phyloP scores from a whole-genome alignment of 2,797 vertebrate species.

The Oreonectes daqikongensis region DNA sequence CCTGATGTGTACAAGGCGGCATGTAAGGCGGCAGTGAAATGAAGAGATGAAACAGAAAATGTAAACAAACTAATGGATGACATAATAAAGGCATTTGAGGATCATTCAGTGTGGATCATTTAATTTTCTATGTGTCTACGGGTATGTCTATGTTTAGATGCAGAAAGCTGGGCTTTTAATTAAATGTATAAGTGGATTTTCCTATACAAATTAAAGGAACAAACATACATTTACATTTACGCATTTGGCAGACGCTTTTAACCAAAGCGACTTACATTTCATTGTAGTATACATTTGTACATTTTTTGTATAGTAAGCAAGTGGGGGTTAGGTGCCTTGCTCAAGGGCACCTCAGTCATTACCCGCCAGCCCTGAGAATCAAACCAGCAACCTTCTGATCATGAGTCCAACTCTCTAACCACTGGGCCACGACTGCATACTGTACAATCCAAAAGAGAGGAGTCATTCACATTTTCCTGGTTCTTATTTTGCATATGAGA shows the following conservation, averaged over 20 bases:
- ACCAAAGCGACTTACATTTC: no score
- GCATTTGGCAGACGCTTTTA: no score
- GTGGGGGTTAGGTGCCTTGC: no score
- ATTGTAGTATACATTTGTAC: no score
- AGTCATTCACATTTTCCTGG: conserved; percentile 18
- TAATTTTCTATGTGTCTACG: conserved; percentile 1
- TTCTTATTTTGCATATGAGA: neutral
- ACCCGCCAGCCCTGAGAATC: no score
- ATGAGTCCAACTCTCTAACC: no score
- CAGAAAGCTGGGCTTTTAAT: neutral
- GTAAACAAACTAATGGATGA: conserved; percentile 20
- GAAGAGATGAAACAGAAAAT: conserved; percentile 6
- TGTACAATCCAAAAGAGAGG: neutral
- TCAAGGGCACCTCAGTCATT: no score
- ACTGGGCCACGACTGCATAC: no score
- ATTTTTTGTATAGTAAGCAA: no score
- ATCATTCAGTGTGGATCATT: conserved; percentile 15
- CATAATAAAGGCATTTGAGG: conserved; percentile 12
- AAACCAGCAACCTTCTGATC: no score
- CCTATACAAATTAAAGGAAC: conserved; percentile 18
- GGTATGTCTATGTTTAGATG: conserved; percentile 23
- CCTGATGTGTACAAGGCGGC: conserved; percentile 21
- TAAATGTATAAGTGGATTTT: conserved; percentile 13
- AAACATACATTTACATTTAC: no score
- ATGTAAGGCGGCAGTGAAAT: conserved; percentile 8